phyloP scores from a whole-genome alignment of 2,113 vertebrate species.

The Tetrax tetrax region DNA sequence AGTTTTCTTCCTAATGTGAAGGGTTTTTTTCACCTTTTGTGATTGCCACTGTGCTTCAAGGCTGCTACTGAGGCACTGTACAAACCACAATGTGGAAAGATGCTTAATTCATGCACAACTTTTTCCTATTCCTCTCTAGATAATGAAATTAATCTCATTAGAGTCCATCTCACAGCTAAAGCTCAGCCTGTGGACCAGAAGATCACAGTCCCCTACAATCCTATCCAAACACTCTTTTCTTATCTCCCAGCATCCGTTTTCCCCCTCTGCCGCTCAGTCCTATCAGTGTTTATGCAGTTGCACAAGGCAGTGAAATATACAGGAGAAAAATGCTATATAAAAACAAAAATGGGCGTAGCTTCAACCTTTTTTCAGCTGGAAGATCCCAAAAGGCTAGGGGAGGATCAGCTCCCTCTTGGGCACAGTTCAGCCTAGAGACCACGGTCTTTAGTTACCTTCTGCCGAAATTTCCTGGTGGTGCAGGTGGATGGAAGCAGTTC shows the following conservation, averaged over 20 bases:
- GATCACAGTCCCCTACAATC: not conserved
- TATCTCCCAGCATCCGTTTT: not conserved
- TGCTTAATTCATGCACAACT: fast-evolving
- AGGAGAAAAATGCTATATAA: not conserved
- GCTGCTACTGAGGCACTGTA: not conserved
- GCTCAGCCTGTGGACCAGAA: not conserved
- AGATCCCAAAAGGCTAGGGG: not conserved
- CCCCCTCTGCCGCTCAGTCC: not conserved
- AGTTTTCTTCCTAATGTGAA: not conserved
- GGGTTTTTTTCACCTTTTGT: not conserved
- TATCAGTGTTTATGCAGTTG: not conserved
- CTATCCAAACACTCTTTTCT: not conserved
- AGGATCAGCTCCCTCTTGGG: not conserved
- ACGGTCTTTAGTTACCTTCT: not conserved
- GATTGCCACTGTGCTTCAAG: fast-evolving
- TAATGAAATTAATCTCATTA: not conserved
- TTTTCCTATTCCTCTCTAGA: not conserved
- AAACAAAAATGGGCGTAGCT: not conserved
- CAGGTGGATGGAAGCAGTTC: not conserved
- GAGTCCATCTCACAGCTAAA: not conserved
- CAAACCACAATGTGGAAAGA: not conserved
- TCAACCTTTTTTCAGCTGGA: not conserved
- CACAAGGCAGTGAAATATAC: not conserved
- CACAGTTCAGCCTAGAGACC: not conserved
- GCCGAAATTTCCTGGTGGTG: not conserved